Base-by-base conservation (phyloP, 2,113 vertebrate species). In the Melanostigma gelatinosum region DNA sequence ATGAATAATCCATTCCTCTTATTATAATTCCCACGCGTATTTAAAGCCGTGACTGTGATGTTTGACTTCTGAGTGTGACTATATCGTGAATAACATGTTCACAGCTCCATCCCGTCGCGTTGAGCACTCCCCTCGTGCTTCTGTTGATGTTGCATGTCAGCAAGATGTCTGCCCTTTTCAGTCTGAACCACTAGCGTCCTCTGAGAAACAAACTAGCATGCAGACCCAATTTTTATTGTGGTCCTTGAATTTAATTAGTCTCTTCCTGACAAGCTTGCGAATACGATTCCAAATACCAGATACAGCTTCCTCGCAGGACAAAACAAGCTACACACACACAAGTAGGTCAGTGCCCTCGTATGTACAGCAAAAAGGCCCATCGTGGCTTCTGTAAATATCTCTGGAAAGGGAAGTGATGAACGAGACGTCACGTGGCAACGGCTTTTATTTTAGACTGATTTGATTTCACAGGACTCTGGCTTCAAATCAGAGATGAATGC, bases 261-360 rank as follows among this genome's bases (percentile, higher is more conserved):
- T 79, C 48, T 24, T 63, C 46, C 72, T 63, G 69, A 80, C 78
- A 18, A 70, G 68, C 77, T 57, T 40, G 32, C 24, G 20, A 85
- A 86, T 84, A 32, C 34, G 84, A 77, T 84, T 86, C 20, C 64
- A 79, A 72, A 87, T 48, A 66, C 20, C 64, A 85, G 79, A 78
- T 72, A 62, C 64, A 34, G 76, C 52, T 70, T 20, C 42, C 32
- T 77, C 70, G 46, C 76, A 13, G 52, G 40, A 58, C 52, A 83
- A 80, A 72, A 58, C 66, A 82, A 62, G 57, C 55, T 24, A 61
- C n/a, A 72, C 16, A 72, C 55, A 83, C 61, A 58, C 71, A 89
- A 77, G 68, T 85, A 82, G 85, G 80, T 84, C 82, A 75, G 54
- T 27, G 38, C 15, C 15, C 63, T 68, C 7, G 32, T 44, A 36